A percentile compares a stretch with the other conserved stretches of the same genome.
phyloP scores from a whole-genome alignment of 2,113 vertebrate genomes.

The Anthoscopus minutus region DNA sequence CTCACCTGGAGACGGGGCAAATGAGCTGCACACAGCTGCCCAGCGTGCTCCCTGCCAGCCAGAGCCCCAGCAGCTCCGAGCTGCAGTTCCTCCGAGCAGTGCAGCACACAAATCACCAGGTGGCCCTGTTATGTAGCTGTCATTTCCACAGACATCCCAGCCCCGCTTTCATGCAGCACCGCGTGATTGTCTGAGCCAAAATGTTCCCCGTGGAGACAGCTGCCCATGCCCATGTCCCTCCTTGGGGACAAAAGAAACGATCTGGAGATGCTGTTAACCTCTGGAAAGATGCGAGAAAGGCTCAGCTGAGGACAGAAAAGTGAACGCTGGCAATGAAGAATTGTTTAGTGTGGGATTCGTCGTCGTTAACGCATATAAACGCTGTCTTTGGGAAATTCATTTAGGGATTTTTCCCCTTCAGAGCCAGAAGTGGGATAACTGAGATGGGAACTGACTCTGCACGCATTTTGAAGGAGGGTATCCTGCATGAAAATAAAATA shows the following conservation, averaged over 20 bases:
- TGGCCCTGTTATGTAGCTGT: constrained; percentile 45
- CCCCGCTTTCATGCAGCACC: neutral
- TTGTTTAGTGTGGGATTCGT: neutral
- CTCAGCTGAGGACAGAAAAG: neutral
- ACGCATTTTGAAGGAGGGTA: neutral
- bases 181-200: neutral
- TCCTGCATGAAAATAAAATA: neutral
- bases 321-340: neutral
- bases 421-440: neutral
- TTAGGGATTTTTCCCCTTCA: neutral
- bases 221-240: neutral
- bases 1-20: neutral
- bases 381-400: neutral
- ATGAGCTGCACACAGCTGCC: neutral
- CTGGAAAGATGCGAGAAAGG: neutral
- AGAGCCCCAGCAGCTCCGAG: neutral
- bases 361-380: neutral
- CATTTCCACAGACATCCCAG: constrained; percentile 19
- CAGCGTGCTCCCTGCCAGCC: neutral
- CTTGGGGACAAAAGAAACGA: constrained; percentile 10
- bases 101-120: constrained; percentile 45
- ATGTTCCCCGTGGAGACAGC: neutral
- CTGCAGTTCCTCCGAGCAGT: constrained; percentile 1
- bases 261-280: neutral
- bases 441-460: neutral